phyloP scores from a whole-genome alignment of 1,140 invertebrate genomes.

The Euura lappo region DNA sequence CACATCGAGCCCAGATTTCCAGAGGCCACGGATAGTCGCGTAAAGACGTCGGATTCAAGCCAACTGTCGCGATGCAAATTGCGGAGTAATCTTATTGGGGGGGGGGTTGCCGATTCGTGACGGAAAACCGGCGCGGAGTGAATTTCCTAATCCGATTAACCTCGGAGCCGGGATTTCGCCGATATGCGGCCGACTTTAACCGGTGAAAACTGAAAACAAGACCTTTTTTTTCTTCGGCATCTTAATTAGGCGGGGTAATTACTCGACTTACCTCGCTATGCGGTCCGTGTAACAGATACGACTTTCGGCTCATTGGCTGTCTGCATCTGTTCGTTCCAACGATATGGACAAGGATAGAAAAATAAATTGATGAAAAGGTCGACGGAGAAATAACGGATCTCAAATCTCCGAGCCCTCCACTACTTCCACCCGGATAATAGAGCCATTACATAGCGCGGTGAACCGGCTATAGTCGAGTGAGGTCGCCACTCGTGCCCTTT shows the following conservation, averaged over 20 bases:
- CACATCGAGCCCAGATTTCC: background rate
- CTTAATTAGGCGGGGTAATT: no score
- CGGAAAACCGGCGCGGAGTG: background rate
- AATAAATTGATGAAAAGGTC: no score
- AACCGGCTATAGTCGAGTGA: slow-evolving; percentile 6
- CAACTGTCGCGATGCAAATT: slow-evolving; percentile 6
- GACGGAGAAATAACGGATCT: background rate
- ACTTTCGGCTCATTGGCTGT: no score
- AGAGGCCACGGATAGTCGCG: background rate
- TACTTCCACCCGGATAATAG: background rate
- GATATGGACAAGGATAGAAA: no score
- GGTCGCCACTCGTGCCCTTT: background rate
- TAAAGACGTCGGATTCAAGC: background rate
- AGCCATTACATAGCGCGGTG: slow-evolving; percentile 4
- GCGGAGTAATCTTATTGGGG: background rate
- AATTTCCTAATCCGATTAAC: slow-evolving; percentile 1
- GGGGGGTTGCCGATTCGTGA: slow-evolving; percentile 6
- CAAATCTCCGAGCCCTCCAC: background rate
- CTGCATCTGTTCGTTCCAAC: no score
- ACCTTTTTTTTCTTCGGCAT: no score
- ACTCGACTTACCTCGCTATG: no score
- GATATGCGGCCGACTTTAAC: background rate
- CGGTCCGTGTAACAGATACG: no score
- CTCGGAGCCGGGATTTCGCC: background rate
- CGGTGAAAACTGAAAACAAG: background rate